These are phyloP conservation scores for Ernsta delagoae DNA, from an alignment of 2,888 invertebrate species.

Conservation along the genomic window DNA sequence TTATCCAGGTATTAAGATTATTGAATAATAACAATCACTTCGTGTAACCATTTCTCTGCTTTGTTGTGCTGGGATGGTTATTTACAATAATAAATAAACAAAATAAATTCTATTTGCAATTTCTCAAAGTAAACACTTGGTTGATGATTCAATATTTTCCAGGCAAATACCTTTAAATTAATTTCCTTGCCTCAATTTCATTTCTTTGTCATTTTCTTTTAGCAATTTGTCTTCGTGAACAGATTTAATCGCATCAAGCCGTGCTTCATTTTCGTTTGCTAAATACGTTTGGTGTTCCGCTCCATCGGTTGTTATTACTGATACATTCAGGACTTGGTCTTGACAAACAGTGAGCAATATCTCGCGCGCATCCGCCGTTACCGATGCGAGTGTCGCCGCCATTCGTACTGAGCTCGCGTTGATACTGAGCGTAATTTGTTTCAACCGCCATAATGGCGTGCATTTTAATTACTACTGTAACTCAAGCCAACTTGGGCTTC, in stretches of 20 bases:
- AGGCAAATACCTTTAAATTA: neutral
- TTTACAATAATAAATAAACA: too few species aligned
- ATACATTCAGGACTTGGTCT: neutral
- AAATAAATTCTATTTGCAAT: neutral
- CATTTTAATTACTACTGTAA: slow-evolving; percentile 51
- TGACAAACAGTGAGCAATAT: neutral
- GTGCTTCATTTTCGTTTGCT: neutral
- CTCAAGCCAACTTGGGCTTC: slow-evolving; percentile 45
- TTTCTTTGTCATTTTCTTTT: neutral
- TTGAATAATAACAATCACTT: neutral
- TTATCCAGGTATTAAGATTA: too few species aligned
- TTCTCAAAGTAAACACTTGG: neutral
- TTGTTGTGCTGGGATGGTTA: too few species aligned
- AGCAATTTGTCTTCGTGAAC: neutral
- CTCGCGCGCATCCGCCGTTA: slow-evolving; percentile 26
- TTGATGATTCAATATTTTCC: neutral
- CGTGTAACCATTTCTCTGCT: too few species aligned
- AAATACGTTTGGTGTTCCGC: neutral
- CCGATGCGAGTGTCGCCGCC: slow-evolving; percentile 28
- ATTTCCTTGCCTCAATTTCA: neutral
- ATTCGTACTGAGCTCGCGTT: slow-evolving; percentile 25
- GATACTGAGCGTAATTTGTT: slow-evolving; percentile 33
- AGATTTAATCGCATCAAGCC: neutral
- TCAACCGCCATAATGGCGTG: slow-evolving; percentile 42
- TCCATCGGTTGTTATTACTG: neutral